Evolutionary conservation across 2,888 invertebrate species (phyloP).

Genomic region (Yponomeuta evonymella): DNA sequence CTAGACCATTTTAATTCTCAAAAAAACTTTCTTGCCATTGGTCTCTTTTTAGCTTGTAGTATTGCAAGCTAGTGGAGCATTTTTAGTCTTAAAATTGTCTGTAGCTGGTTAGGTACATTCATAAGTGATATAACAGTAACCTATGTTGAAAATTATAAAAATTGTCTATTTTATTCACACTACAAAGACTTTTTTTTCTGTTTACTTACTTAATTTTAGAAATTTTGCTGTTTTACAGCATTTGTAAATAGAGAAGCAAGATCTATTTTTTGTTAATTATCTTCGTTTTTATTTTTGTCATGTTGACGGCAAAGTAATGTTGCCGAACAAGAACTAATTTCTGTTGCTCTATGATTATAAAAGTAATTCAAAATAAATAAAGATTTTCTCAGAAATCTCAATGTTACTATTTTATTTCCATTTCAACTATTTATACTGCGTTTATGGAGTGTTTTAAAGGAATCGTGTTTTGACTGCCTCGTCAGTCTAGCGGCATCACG

Average conservation of each 20-base stretch:
- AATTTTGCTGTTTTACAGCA: constrained; percentile 33
- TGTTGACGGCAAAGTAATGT: constrained; percentile 37
- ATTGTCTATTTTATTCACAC: constrained; percentile 33
- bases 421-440: background rate
- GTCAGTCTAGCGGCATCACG: too few species aligned
- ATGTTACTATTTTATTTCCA: background rate
- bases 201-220: constrained; percentile 19
- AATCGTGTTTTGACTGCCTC: too few species aligned
- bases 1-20: background rate
- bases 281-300: constrained; percentile 58
- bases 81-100: constrained; percentile 64
- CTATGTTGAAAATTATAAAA: constrained; percentile 34
- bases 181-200: constrained; percentile 33
- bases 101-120: constrained; percentile 49
- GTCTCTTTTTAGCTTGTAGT: constrained; percentile 57
- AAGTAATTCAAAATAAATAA: constrained; percentile 44
- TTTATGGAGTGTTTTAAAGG: too few species aligned
- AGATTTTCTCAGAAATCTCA: constrained; percentile 42
- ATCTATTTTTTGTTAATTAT: constrained; percentile 64
- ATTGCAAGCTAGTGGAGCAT: constrained; percentile 71
- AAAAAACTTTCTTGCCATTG: constrained; percentile 21
- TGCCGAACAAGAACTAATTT: constrained; percentile 50
- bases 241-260: constrained; percentile 56
- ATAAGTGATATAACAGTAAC: constrained; percentile 26
- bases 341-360: constrained; percentile 56